Evolutionary conservation across 2,113 vertebrate genomes (phyloP).

Genomic region (Apteryx mantelli): DNA sequence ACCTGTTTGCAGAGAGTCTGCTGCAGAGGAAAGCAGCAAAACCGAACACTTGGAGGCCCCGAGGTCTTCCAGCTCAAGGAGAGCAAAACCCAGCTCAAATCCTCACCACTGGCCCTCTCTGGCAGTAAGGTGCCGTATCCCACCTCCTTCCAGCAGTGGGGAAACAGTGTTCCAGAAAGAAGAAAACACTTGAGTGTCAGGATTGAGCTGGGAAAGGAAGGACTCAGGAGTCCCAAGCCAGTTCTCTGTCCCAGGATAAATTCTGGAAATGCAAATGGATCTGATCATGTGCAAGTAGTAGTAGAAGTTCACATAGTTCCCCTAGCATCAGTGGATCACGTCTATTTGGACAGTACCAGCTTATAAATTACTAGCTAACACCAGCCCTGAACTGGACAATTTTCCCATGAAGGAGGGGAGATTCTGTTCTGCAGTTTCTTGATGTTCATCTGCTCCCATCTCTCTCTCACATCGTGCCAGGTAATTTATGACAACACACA

Average conservation of each 20-base stretch:
- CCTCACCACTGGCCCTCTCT: not conserved
- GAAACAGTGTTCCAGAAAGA: not conserved
- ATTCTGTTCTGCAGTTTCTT: not conserved
- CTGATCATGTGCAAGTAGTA: not conserved
- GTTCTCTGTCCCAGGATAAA: not conserved
- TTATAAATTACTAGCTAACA: not conserved
- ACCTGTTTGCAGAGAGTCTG: no score
- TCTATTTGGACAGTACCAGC: not conserved
- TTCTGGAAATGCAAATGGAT: not conserved
- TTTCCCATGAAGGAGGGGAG: not conserved
- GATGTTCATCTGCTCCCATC: not conserved
- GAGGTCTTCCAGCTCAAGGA: not conserved
- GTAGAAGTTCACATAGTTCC: not conserved
- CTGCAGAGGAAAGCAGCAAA: not conserved
- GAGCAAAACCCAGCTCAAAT: not conserved
- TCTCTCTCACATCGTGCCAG: accelerated
- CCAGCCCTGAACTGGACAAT: not conserved
- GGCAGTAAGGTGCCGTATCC: not conserved
- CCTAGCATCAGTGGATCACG: not conserved
- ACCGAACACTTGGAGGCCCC: not conserved
- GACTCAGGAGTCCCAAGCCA: not conserved
- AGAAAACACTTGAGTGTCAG: not conserved
- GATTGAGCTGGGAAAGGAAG: not conserved
- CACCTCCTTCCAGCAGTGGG: not conserved
- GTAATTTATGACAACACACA: not conserved